Conservation (phyloP, 2,113 vertebrate species). For the Arothron firmamentum region DNA sequence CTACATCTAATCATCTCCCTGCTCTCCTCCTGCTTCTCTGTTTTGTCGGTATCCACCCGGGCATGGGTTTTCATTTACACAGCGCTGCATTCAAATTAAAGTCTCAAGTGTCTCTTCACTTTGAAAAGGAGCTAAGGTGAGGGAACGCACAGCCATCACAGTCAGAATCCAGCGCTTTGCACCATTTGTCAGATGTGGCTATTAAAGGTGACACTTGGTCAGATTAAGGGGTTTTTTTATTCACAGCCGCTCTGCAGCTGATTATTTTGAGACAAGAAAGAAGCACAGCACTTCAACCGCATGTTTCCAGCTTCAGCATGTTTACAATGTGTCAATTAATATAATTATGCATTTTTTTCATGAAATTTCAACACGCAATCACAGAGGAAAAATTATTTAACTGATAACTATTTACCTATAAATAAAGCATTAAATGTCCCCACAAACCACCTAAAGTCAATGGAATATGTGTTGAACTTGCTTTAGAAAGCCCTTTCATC, state of each 20-base stretch:
- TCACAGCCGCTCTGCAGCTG: neutral
- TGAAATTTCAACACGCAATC: no score
- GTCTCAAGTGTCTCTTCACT: constrained; percentile 21
- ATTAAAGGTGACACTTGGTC: constrained; percentile 25
- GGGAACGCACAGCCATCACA: neutral
- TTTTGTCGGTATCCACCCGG: constrained; percentile 17
- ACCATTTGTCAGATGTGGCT: neutral
- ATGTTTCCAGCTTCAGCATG: neutral
- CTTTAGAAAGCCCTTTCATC: no score
- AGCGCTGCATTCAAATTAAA: constrained; percentile 15
- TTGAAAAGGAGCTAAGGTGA: neutral
- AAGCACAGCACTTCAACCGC: neutral
- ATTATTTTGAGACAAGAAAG: neutral
- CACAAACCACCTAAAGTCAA: no score
- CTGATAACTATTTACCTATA: no score
- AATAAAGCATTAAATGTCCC: no score
- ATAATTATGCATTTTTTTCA: no score
- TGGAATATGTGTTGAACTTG: no score
- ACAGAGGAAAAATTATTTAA: no score
- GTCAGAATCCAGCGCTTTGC: neutral
- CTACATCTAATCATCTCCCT: constrained; percentile 25
- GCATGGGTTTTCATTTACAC: constrained; percentile 22
- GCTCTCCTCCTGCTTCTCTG: neutral
- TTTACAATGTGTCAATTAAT: neutral
- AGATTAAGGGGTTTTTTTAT: constrained; percentile 16